Percentiles rank a stretch among this genome's conserved stretches.
phyloP scores from a whole-genome alignment of 1,140 invertebrate species.

The Cotesia vestalis region DNA sequence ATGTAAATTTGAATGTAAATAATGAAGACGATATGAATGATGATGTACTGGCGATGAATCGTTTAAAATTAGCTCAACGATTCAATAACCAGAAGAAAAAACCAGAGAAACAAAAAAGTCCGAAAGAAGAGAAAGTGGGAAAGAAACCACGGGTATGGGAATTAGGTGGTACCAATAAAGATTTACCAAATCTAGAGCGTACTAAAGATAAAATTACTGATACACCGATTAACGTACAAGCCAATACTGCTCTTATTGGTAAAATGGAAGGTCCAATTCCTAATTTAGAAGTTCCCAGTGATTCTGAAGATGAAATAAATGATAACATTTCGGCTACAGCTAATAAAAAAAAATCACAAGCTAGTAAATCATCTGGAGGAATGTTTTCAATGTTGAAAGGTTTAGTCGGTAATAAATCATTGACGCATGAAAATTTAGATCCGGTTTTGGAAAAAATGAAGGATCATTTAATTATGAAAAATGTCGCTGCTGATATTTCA shows the following conservation, averaged over 20 bases:
- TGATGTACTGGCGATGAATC: slow-evolving; percentile 74
- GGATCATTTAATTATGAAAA: slow-evolving; percentile 96
- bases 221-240: slow-evolving; percentile 67
- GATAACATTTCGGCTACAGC: slow-evolving; percentile 43
- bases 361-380: slow-evolving; percentile 67
- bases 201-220: slow-evolving; percentile 81
- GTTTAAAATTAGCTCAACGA: slow-evolving; percentile 77
- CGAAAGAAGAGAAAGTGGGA: slow-evolving; percentile 76
- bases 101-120: slow-evolving; percentile 66
- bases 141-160: slow-evolving; percentile 94
- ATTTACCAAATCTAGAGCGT: slow-evolving; percentile 83
- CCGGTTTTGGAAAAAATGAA: slow-evolving; percentile 94
- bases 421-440: slow-evolving; percentile 78
- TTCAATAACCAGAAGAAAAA: slow-evolving; percentile 71
- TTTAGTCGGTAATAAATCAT: slow-evolving; percentile 86
- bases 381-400: slow-evolving; percentile 86
- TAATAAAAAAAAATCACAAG: slow-evolving; percentile 49
- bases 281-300: slow-evolving; percentile 70
- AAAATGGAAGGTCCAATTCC: slow-evolving; percentile 82
- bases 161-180: slow-evolving; percentile 79
- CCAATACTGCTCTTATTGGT: slow-evolving; percentile 78
- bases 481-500: slow-evolving; percentile 97
- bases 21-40: slow-evolving; percentile 64
- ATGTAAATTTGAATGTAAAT: slow-evolving; percentile 26
- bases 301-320: slow-evolving; percentile 58